Evolutionary conservation across 2,888 invertebrate species (phyloP), one percentile per base, ranked within the genome.

Genomic region (Marronus borbonicus): DNA sequence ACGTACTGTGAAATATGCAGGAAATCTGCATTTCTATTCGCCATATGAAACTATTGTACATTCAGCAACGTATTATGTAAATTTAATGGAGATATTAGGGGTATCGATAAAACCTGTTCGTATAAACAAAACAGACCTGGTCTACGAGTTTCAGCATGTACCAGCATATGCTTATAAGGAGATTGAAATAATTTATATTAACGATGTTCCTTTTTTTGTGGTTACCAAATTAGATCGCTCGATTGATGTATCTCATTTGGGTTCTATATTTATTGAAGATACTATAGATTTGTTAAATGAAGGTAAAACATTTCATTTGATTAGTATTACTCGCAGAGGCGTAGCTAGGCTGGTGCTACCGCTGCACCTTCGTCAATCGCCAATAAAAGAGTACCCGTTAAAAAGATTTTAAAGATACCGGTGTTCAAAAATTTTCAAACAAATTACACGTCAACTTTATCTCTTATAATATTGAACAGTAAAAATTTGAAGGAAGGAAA

Each of bases 201-300:
- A 79, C 79, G 80, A 81, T 55, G 78, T 79, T 14, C 81, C 81
- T 1, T 78, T 83, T 39, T 79, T 81, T 14, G 69, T 78, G 12
- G 81, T 84, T 50, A 77, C 77, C n/a, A 80, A 80, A 36, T 79
- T 85, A 60, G 69, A 81, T 20, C 77, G 85, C 50, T 81, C 31
- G 7, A 84, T 85, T 69, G 81, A 82, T 77, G 80, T 85, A n/a
- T 84, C 83, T 4, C 84, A 84, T 77, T 85, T 77, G 78, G 84
- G 84, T 24, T 79, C 78, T 78, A 83, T 85, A 74, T 65, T 72
- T 17, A 65, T 85, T 31, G 74, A 82, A 64, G 84, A 85, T 78
- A 66, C 80, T 55, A 80, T 85, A 31, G 20, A 62, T 20, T 69
- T 85, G 8, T 62, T 80, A 74, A 84, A 85, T 66, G 72, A 72